Conservation (phyloP, 2,888 invertebrate genomes). For the Hypena proboscidalis region DNA sequence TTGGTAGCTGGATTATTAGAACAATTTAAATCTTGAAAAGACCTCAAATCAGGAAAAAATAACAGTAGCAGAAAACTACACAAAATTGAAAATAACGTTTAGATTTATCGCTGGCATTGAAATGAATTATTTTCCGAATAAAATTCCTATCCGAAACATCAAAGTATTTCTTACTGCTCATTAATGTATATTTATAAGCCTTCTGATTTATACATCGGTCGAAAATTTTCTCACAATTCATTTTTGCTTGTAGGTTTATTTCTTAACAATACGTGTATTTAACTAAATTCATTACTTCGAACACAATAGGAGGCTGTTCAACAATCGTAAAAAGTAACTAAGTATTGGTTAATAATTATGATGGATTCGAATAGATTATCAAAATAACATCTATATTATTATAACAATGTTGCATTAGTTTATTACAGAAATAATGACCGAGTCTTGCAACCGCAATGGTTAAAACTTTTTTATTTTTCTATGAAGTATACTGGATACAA, state of each 20-base stretch:
- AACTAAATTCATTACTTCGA: not conserved
- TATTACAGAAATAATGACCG: slow-evolving; percentile 19
- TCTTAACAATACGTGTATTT: slow-evolving; percentile 1
- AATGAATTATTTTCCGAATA: not conserved
- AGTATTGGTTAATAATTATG: slow-evolving; percentile 17
- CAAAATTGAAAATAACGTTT: too few species aligned
- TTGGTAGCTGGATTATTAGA: too few species aligned
- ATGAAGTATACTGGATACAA: too few species aligned
- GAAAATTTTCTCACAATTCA: slow-evolving; percentile 6
- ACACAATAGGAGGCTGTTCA: not conserved
- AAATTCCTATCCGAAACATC: not conserved
- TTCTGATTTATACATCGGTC: slow-evolving; percentile 1
- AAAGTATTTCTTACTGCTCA: not conserved
- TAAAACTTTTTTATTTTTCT: too few species aligned
- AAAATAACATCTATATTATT: slow-evolving; percentile 14
- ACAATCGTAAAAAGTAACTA: slow-evolving; percentile 2
- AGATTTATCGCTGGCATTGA: too few species aligned
- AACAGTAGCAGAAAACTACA: too few species aligned
- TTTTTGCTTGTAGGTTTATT: not conserved
- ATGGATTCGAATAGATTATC: slow-evolving; percentile 21
- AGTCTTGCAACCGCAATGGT: slow-evolving; percentile 27
- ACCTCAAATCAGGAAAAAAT: too few species aligned
- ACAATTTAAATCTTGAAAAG: too few species aligned
- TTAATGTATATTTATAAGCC: slow-evolving; percentile 5
- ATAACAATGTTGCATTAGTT: slow-evolving; percentile 22